These are phyloP conservation scores for Agrilus cyanescens DNA, from an alignment of 2,888 invertebrate genomes.

Conservation along the genomic window DNA sequence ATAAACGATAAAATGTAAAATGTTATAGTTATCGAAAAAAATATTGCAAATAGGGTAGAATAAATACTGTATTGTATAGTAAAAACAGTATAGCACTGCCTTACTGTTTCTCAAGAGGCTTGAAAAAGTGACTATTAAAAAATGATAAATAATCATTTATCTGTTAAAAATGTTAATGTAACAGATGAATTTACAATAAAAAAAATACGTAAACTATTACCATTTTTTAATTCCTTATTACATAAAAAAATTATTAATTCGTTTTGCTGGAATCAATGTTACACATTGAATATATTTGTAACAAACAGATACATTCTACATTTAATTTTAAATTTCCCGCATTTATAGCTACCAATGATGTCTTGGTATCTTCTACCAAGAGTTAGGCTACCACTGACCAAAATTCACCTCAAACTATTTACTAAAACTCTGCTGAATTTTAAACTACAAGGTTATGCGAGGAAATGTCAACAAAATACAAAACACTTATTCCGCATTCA, in stretches of 20 bases:
- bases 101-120: constrained; percentile 38
- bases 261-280: no score
- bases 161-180: constrained; percentile 39
- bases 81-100: constrained; percentile 38
- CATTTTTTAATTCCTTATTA: constrained; percentile 12
- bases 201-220: constrained; percentile 34
- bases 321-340: no score
- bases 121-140: constrained; percentile 38
- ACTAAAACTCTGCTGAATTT: no score
- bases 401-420: no score
- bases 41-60: constrained; percentile 13
- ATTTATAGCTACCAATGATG: no score
- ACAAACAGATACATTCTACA: no score
- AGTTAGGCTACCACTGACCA: no score
- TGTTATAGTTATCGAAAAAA: constrained; percentile 21
- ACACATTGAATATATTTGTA: no score
- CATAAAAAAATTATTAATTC: no score
- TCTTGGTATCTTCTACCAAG: no score
- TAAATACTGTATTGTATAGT: constrained; percentile 11
- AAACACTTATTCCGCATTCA: not conserved
- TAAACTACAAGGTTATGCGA: no score
- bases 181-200: constrained; percentile 39
- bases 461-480: not conserved
- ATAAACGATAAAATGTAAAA: constrained; percentile 8
- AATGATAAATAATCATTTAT: constrained; percentile 36